Evolutionary conservation across 2,888 invertebrate genomes (phyloP).

Genomic region (Thysanoteuthis rhombus): DNA sequence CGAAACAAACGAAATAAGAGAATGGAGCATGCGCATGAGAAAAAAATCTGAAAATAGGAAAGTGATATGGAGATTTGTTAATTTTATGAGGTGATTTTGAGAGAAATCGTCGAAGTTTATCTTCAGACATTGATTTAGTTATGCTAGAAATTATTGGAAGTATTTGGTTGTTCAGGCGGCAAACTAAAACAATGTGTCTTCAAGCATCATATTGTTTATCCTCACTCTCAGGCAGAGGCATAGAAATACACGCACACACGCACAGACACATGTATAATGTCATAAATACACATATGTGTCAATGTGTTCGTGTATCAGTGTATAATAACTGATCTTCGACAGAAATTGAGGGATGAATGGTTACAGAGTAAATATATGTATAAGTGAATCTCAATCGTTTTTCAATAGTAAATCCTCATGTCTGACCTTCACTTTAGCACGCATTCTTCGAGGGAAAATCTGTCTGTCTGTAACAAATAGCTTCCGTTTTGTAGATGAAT

Average conservation of each 20-base stretch:
- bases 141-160: no score
- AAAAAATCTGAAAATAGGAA: no score
- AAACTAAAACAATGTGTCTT: no score
- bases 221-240: no score
- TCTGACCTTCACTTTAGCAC: background rate
- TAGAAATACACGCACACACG: background rate
- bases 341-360: background rate
- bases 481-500: constrained; percentile 12
- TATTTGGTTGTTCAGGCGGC: no score
- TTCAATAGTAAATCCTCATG: background rate
- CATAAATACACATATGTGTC: background rate
- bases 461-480: background rate
- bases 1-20: no score
- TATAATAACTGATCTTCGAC: fast-evolving
- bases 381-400: background rate
- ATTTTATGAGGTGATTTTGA: no score
- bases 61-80: no score
- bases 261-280: background rate
- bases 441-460: background rate
- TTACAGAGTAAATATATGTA: background rate
- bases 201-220: no score
- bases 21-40: no score
- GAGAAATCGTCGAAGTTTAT: no score
- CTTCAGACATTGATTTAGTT: no score
- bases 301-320: background rate